Evolutionary conservation across 1,140 invertebrate species (phyloP).

Genomic region (Megalopta genalis): DNA sequence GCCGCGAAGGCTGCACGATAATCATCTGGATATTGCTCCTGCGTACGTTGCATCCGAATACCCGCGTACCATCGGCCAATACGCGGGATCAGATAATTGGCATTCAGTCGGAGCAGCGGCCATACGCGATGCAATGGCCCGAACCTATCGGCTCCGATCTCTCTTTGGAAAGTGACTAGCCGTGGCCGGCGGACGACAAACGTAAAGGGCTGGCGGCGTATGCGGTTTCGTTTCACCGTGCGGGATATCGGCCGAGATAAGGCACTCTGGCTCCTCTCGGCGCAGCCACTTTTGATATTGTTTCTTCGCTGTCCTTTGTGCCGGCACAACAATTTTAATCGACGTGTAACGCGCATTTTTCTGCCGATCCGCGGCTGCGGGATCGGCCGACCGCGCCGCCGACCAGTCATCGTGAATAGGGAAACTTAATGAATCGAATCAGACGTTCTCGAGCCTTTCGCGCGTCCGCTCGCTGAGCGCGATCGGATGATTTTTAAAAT

Average conservation of each 20-base stretch:
- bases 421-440: neutral
- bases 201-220: conserved; percentile 36
- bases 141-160: conserved; percentile 68
- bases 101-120: conserved; percentile 61
- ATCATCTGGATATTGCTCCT: conserved; percentile 75
- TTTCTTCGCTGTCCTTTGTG: conserved; percentile 25
- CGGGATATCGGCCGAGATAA: conserved; percentile 29
- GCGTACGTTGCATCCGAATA: conserved; percentile 69
- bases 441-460: neutral
- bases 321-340: neutral
- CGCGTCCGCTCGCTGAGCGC: neutral
- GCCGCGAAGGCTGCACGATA: conserved; percentile 71
- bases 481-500: neutral
- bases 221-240: conserved; percentile 23
- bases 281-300: conserved; percentile 16
- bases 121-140: conserved; percentile 62
- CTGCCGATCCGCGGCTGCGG: too few species aligned
- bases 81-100: conserved; percentile 77
- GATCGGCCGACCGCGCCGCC: neutral
- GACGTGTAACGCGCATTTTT: neutral
- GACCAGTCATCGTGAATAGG: neutral
- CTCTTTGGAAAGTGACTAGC: conserved; percentile 59
- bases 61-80: conserved; percentile 59
- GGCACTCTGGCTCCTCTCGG: neutral
- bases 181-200: conserved; percentile 63